These are phyloP conservation scores for Pseudomyrmex sp. DNA, from an alignment of 1,140 invertebrate genomes.

Conservation along the genomic window DNA sequence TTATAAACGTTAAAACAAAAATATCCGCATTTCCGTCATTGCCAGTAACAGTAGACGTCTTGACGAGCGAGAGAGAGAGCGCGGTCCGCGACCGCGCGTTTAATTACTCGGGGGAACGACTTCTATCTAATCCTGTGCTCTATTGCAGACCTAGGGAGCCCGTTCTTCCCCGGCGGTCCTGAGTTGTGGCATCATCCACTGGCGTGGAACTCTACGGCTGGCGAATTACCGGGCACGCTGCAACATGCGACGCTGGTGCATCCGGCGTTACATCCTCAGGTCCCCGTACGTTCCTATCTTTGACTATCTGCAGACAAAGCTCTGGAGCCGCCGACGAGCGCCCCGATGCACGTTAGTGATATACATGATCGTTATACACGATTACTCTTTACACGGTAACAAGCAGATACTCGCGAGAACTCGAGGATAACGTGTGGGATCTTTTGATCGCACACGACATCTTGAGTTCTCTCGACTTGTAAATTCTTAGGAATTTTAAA, in stretches of 20 bases:
- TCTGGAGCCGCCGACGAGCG: constrained; percentile 87
- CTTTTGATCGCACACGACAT: background rate
- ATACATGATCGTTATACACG: constrained; percentile 77
- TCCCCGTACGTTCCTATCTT: constrained; percentile 97
- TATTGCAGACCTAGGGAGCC: constrained; percentile 94
- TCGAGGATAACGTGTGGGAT: constrained; percentile 13
- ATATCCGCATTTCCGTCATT: background rate
- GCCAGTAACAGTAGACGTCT: constrained; percentile 26
- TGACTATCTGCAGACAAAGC: constrained; percentile 97
- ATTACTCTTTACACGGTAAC: constrained; percentile 63
- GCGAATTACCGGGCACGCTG: constrained; percentile 92
- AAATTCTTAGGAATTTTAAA: constrained; percentile 13
- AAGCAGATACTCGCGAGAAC: constrained; percentile 26
- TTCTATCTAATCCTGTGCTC: constrained; percentile 65
- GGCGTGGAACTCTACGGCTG: constrained; percentile 90
- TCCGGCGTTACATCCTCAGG: constrained; percentile 98
- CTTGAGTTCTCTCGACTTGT: constrained; percentile 47
- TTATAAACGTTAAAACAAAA: background rate
- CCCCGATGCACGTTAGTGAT: constrained; percentile 86
- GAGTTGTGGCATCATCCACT: constrained; percentile 97
- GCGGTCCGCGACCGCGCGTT: constrained; percentile 21
- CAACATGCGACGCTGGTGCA: constrained; percentile 96
- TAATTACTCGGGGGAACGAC: constrained; percentile 47
- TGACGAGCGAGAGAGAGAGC: constrained; percentile 6
- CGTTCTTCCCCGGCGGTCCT: constrained; percentile 96